These are phyloP conservation scores for Polypterus bichir DNA, from an alignment of 2,113 vertebrate species.

Conservation along the genomic window DNA sequence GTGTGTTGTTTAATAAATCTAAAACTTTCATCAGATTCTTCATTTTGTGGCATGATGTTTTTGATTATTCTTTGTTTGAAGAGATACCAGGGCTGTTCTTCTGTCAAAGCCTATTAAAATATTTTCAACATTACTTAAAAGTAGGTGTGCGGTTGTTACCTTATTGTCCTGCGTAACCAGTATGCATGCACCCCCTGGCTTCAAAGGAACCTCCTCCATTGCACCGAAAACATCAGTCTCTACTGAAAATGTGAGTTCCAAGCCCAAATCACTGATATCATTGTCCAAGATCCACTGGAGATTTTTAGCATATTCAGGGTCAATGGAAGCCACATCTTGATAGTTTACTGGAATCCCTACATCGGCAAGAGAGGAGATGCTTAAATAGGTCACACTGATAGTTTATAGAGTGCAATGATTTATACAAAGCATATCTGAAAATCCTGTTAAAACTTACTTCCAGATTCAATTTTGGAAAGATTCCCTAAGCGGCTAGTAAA, in stretches of 20 bases:
- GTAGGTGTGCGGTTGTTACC: constrained; percentile 40
- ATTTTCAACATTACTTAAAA: background rate
- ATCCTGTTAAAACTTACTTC: background rate
- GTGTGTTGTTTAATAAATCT: no score
- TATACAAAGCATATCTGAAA: background rate
- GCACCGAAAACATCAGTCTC: constrained; percentile 94
- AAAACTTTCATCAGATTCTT: no score
- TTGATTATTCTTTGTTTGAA: no score
- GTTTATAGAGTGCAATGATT: no score
- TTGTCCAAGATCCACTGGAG: constrained; percentile 98
- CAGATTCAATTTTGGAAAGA: background rate
- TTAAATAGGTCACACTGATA: no score
- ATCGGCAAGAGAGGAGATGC: constrained; percentile 15
- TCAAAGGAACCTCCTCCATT: constrained; percentile 92
- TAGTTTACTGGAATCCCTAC: constrained; percentile 95
- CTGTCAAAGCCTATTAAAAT: no score
- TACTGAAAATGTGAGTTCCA: constrained; percentile 91
- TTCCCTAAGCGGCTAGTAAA: background rate
- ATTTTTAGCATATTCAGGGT: constrained; percentile 96
- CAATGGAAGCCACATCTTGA: constrained; percentile 94
- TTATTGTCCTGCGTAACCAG: constrained; percentile 95
- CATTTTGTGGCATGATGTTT: no score
- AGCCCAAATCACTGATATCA: constrained; percentile 89
- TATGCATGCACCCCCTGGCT: constrained; percentile 78
- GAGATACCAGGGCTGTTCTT: no score